Evolutionary conservation across 37 sponge, comb jelly and placozoan species (phyloP), one percentile per base, ranked within the genome.

Genomic region (Halichondria panicea): DNA sequence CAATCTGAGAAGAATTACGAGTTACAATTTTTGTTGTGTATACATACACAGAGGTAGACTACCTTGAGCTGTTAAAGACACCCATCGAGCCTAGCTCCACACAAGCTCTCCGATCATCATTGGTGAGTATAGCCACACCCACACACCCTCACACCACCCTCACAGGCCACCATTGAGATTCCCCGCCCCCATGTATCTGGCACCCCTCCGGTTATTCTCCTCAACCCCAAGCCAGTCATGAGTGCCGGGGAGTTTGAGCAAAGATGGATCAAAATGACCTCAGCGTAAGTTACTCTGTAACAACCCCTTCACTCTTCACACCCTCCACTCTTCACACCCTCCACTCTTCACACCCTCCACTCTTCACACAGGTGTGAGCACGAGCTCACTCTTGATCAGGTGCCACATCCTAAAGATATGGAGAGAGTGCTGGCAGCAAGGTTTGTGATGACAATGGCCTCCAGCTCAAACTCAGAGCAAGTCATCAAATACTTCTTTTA

Each of bases 401-500:
- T 93, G 22, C 89, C 91, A 7, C 91, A 83, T n/a, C 89, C 89
- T 0, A 70, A 80, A 28, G 95, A 90, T 28, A 55, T 93, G 36
- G 85, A 90, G 55, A 81, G 50, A 39, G 77, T 77, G 4, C 69
- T 90, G 59, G 60, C 77, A 18, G 43, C 62, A 25, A 35, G 79
- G 43, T 77, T 75, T 56, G 74, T 96, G 30, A 45, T 82, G 42
- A 90, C 95, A 30, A 80, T 96, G 91, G 97, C 97, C 0, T 90
- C 92, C 62, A 96, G 97, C 46, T 83, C 89, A 7, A 76, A 85
- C 15, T 76, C 87, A 57, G 75, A 91, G 38, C 79, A 62, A 4
- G 74, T 77, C 15, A 81, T 88, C 68, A 93, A 96, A 57, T 78
- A 82, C 70, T 96, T 88, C 81, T 55, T 96, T 61, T 96, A 81